Percentiles rank a stretch among this genome's conserved stretches.
phyloP scores from a whole-genome alignment of 2,797 vertebrate species.

The Argentina silus region DNA sequence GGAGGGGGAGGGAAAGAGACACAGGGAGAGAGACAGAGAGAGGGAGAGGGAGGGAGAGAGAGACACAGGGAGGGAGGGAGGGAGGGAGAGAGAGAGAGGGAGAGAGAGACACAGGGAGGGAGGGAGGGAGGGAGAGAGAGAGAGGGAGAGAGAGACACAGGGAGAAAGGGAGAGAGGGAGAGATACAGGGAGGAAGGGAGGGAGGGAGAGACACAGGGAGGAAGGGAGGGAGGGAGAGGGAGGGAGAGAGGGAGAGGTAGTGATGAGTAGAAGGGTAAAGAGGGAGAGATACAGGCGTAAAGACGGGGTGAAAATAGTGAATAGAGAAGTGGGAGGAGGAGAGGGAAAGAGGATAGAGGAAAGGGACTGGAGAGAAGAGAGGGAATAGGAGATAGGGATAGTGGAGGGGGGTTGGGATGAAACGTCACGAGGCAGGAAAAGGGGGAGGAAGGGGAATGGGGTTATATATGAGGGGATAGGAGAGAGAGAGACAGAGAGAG shows the following conservation, averaged over 20 bases:
- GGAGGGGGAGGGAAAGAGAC: not conserved
- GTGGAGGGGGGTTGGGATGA: not conserved
- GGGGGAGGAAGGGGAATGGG: not conserved
- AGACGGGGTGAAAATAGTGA: not conserved
- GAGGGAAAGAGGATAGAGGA: not conserved
- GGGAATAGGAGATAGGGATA: not conserved
- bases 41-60: slow-evolving; percentile 22
- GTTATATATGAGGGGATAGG: not conserved
- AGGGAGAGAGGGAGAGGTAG: not conserved
- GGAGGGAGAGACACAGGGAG: not conserved
- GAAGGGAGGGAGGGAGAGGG: not conserved
- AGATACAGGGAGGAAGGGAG: not conserved
- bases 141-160: too few relatives aligned
- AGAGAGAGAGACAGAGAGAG: slow-evolving; percentile 4
- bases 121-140: slow-evolving; percentile 6
- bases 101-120: slow-evolving; percentile 8
- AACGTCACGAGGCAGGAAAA: not conserved
- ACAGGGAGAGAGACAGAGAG: not conserved
- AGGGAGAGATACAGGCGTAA: slow-evolving; percentile 24
- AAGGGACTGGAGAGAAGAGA: not conserved
- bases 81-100: slow-evolving; percentile 15
- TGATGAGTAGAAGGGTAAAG: slow-evolving; percentile 36
- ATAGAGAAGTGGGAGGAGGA: not conserved
- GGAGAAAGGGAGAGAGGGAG: slow-evolving; percentile 1
- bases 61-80: not conserved